phyloP scores from a whole-genome alignment of 2,888 invertebrate genomes.

The Cephus pulcher region DNA sequence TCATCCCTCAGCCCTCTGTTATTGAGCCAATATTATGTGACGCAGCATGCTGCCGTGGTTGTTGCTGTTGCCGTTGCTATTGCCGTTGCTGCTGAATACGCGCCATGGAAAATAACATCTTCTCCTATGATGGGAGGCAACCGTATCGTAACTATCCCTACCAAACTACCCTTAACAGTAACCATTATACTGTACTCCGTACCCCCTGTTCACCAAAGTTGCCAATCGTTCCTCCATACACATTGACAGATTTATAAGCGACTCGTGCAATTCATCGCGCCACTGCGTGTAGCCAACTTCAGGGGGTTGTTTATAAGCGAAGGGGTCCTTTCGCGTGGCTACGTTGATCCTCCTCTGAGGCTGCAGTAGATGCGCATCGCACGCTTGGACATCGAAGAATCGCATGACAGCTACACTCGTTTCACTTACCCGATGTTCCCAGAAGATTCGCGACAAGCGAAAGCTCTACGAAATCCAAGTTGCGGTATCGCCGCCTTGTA shows the following conservation, averaged over 20 bases:
- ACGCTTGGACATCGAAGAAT: not conserved
- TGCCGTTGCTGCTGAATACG: not conserved
- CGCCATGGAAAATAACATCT: not conserved
- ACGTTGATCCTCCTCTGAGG: too few species aligned
- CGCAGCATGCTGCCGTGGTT: not conserved
- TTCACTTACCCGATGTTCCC: not conserved
- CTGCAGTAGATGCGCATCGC: too few species aligned
- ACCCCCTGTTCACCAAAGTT: not conserved
- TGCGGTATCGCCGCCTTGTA: not conserved
- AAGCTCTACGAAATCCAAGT: not conserved
- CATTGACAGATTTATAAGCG: not conserved
- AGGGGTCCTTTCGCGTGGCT: too few species aligned
- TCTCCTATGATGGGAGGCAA: not conserved
- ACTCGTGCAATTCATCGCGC: too few species aligned
- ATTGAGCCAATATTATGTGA: not conserved
- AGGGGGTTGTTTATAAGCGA: too few species aligned
- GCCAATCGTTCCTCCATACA: not conserved
- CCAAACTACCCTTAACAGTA: not conserved
- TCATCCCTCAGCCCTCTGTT: conserved; percentile 3
- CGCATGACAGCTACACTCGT: not conserved
- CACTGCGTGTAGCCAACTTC: too few species aligned
- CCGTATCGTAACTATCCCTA: too few species aligned
- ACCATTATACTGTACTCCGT: not conserved
- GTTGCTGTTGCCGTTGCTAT: too few species aligned
- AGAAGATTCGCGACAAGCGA: not conserved